Base-by-base conservation (phyloP, 1,140 invertebrate species). In the Panonychus citri region DNA sequence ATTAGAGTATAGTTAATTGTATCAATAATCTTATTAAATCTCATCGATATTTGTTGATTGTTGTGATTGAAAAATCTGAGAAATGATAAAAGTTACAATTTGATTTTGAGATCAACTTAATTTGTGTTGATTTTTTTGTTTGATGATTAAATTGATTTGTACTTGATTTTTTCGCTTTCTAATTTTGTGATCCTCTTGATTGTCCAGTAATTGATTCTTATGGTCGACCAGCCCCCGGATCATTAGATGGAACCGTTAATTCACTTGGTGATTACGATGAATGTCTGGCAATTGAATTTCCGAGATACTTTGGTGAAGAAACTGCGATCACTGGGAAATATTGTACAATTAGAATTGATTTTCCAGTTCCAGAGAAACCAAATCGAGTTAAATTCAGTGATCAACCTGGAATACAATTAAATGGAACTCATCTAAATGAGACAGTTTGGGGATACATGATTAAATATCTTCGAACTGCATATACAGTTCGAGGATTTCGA, bases 251-350 rank as follows among this genome's bases (percentile, higher is more conserved):
- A 27, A 63, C 60, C 7, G 46, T 64, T n/a, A 56, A 59, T 12
- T 53, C 54, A 10, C 60, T 65, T 42, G 64, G 64, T 25, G 60
- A 63, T 12, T 65, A 62, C 55, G 64, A 65, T 57, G 59, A 65
- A 59, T 65, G 64, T 56, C 24, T 65, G 7, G 24, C 13, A 51
- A 27, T 51, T 19, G 28, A 51, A n/a, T 51, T 51, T 51, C 49
- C 56, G 15, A 43, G 50, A 40, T 54, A n/a, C 13, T 24, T 27
- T 21, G 53, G 24, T 39, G 39, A 25, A 19, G 39, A 40, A 24
- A 39, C 17, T 10, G 15, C 28, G 15, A 54, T 39, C 7, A 27
- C 27, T 7, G 53, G 53, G 10, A 54, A 55, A 34, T 55, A 43
- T 55, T 55, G 39, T 34, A 55, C 39, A 12, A 43, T 55, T 10